Evolutionary conservation across 2,797 vertebrate genomes (phyloP).

Genomic region (Mallotus villosus): DNA sequence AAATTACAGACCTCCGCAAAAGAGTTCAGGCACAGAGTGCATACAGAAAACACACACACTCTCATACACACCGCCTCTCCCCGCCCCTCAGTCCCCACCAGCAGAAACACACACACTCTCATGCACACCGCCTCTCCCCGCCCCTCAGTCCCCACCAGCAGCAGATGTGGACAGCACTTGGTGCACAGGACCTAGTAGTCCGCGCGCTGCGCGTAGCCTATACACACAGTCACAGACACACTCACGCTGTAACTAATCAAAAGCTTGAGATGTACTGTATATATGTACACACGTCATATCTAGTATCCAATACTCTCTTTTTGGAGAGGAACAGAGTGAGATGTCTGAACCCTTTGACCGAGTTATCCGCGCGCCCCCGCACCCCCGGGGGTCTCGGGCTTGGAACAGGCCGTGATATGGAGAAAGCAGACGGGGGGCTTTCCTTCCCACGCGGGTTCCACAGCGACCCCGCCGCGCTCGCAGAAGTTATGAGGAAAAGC

Average conservation of each 20-base stretch:
- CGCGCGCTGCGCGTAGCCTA: slow-evolving; percentile 20
- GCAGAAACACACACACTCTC: too few species aligned
- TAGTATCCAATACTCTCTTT: neutral
- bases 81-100: slow-evolving; percentile 51
- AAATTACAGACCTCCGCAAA: slow-evolving; percentile 65
- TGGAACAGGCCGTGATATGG: slow-evolving; percentile 67
- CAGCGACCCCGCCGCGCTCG: slow-evolving; percentile 46
- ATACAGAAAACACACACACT: slow-evolving; percentile 32
- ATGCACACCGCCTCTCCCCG: slow-evolving; percentile 52
- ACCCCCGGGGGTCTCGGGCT: slow-evolving; percentile 62
- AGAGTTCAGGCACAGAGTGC: slow-evolving; percentile 44
- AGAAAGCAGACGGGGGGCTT: slow-evolving; percentile 78
- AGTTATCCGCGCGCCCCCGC: slow-evolving; percentile 55
- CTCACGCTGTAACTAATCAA: slow-evolving; percentile 7
- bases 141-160: slow-evolving; percentile 50
- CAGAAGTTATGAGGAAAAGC: too few species aligned
- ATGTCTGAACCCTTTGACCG: slow-evolving; percentile 54
- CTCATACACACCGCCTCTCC: slow-evolving; percentile 48
- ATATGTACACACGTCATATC: neutral
- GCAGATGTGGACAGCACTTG: slow-evolving; percentile 67
- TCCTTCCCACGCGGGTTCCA: slow-evolving; percentile 82
- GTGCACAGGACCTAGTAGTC: slow-evolving; percentile 33
- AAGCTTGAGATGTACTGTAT: neutral
- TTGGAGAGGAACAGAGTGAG: slow-evolving; percentile 25
- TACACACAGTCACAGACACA: neutral